phyloP scores from a whole-genome alignment of 1,140 invertebrate genomes.

The Drosophila trapezifrons region DNA sequence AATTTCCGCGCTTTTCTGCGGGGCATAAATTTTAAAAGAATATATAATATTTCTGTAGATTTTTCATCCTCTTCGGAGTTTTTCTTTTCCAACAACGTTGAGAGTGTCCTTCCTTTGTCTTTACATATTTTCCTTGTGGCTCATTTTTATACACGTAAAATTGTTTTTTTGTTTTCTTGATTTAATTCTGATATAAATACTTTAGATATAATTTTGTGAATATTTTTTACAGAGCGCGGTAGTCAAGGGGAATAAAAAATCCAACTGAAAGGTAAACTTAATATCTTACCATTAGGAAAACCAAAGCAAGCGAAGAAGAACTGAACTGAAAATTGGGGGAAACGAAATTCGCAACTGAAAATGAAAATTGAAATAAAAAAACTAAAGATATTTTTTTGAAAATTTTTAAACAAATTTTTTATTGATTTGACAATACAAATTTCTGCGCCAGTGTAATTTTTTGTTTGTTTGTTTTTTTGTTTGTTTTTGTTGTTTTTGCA shows the following conservation, averaged over 20 bases:
- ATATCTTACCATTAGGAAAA: slow-evolving; percentile 24
- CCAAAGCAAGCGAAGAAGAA: slow-evolving; percentile 11
- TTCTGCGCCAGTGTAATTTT: slow-evolving; percentile 67
- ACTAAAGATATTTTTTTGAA: slow-evolving; percentile 54
- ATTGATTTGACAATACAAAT: slow-evolving; percentile 81
- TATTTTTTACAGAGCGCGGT: slow-evolving; percentile 46
- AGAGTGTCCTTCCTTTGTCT: slow-evolving; percentile 22
- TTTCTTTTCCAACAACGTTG: slow-evolving; percentile 21
- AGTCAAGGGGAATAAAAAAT: slow-evolving; percentile 12
- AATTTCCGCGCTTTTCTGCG: slow-evolving; percentile 36
- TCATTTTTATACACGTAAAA: slow-evolving; percentile 54
- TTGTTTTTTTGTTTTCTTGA: slow-evolving; percentile 17
- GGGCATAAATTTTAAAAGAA: slow-evolving; percentile 82
- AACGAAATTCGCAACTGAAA: slow-evolving; percentile 44
- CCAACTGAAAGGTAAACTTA: slow-evolving; percentile 4
- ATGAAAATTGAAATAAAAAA: slow-evolving; percentile 52
- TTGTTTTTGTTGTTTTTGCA: slow-evolving; percentile 56
- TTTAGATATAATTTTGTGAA: slow-evolving; percentile 40
- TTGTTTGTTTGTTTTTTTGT: slow-evolving; percentile 41
- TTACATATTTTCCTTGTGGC: slow-evolving; percentile 34
- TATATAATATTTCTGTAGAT: slow-evolving; percentile 76
- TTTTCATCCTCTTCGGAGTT: slow-evolving; percentile 13
- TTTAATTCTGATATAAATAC: slow-evolving; percentile 52
- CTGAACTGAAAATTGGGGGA: slow-evolving; percentile 26
- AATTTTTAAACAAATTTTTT: slow-evolving; percentile 78